Conservation (phyloP, 2,888 invertebrate species). For the Oscheius onirici region DNA sequence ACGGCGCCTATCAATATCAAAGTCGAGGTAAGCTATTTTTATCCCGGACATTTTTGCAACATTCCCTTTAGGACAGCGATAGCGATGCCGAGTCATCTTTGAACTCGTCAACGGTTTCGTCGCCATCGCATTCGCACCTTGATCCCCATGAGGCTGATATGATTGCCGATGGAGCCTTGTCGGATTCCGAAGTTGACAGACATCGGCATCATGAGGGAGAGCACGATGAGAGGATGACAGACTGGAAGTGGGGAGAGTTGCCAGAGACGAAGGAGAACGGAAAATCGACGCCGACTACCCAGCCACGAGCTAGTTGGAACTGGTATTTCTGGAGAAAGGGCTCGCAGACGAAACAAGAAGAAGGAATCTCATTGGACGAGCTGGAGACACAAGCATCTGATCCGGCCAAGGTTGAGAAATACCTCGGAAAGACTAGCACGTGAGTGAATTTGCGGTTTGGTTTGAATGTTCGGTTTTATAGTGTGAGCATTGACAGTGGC, state of each 20-base stretch:
- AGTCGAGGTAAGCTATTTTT: constrained; percentile 30
- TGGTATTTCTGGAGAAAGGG: constrained; percentile 18
- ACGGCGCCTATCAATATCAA: constrained; percentile 46
- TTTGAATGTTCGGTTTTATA: constrained; percentile 29
- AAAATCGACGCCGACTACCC: constrained; percentile 23
- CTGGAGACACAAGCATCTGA: constrained; percentile 55
- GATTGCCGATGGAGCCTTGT: constrained; percentile 66
- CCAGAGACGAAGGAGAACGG: constrained; percentile 63
- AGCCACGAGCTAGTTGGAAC: constrained; percentile 6
- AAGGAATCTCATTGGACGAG: constrained; percentile 64
- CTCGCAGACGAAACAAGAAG: constrained; percentile 32
- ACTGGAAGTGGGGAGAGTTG: constrained; percentile 74
- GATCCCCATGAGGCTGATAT: constrained; percentile 46
- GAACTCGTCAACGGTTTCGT: constrained; percentile 48
- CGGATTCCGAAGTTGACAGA: constrained; percentile 68
- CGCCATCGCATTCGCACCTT: constrained; percentile 50
- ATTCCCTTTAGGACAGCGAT: constrained; percentile 37
- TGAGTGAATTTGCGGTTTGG: background rate
- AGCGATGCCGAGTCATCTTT: constrained; percentile 46
- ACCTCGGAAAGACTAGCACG: constrained; percentile 60
- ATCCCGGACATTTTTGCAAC: background rate
- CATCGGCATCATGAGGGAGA: constrained; percentile 78
- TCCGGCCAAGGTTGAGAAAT: constrained; percentile 63
- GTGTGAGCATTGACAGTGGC: constrained; percentile 52
- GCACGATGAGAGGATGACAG: constrained; percentile 59